phyloP scores from a whole-genome alignment of 2,797 vertebrate genomes.

The Hemitrygon akajei region DNA sequence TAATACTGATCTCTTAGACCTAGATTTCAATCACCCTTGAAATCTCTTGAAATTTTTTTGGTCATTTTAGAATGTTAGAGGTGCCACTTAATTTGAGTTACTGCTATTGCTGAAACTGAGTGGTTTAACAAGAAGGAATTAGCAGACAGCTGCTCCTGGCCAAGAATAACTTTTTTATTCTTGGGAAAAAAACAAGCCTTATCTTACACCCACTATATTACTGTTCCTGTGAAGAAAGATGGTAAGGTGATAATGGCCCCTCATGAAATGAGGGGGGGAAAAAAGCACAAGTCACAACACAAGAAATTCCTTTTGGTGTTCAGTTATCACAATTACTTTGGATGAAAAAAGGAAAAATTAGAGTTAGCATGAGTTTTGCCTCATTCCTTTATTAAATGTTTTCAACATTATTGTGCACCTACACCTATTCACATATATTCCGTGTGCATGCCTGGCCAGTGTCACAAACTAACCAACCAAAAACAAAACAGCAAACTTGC shows the following conservation, averaged over 20 bases:
- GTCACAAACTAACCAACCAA: background rate
- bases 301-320: background rate
- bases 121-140: background rate
- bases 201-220: background rate
- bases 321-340: background rate
- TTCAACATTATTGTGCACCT: background rate
- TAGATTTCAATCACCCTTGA: background rate
- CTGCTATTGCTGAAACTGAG: background rate
- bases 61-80: background rate
- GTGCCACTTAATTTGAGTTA: background rate
- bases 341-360: background rate
- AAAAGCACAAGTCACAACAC: background rate
- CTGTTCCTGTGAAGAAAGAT: background rate
- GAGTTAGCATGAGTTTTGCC: background rate
- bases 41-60: background rate
- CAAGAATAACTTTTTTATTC: background rate
- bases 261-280: slow-evolving; percentile 24
- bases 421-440: background rate
- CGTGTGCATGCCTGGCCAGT: background rate
- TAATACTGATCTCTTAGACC: too few relatives aligned
- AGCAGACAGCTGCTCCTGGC: background rate
- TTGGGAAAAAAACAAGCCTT: background rate
- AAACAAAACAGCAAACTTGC: too few relatives aligned
- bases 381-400: background rate
- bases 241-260: background rate